These are phyloP conservation scores for Ancistrus triradiatus DNA, from an alignment of 2,113 vertebrate species.

Conservation along the genomic window DNA sequence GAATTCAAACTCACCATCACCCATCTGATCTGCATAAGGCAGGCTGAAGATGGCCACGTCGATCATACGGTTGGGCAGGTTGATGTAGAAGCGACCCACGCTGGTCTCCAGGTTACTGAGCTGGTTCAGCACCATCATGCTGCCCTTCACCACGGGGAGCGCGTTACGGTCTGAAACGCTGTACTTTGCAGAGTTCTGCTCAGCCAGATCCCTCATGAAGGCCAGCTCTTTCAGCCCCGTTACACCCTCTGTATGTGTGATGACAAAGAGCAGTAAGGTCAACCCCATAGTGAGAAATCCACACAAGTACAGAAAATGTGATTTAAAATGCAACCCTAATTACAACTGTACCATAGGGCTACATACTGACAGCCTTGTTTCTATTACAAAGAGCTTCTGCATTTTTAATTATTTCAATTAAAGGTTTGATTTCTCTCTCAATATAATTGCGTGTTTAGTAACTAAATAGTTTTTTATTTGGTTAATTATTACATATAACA, in stretches of 20 bases:
- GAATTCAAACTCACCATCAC: slow-evolving; percentile 90
- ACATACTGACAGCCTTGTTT: too few relatives aligned
- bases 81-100: slow-evolving; percentile 95
- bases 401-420: too few relatives aligned
- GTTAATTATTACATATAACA: too few relatives aligned
- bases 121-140: slow-evolving; percentile 99
- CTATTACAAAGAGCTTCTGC: too few relatives aligned
- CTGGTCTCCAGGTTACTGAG: slow-evolving; percentile 96
- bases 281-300: too few relatives aligned
- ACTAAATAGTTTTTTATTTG: too few relatives aligned
- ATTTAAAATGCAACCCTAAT: too few relatives aligned
- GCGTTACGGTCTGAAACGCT: slow-evolving; percentile 73
- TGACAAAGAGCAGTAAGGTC: too few relatives aligned
- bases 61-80: slow-evolving; percentile 96
- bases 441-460: too few relatives aligned
- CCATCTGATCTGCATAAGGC: slow-evolving; percentile 93
- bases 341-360: too few relatives aligned
- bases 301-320: too few relatives aligned
- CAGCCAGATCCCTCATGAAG: slow-evolving; percentile 90
- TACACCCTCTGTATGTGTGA: slow-evolving; percentile 87
- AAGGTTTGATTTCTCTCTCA: too few relatives aligned
- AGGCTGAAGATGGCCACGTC: slow-evolving; percentile 92
- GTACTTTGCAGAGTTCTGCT: slow-evolving; percentile 92
- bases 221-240: slow-evolving; percentile 94
- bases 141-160: slow-evolving; percentile 87